Conservation (phyloP, 2,113 vertebrate genomes). For the Antechinus stuartii region DNA sequence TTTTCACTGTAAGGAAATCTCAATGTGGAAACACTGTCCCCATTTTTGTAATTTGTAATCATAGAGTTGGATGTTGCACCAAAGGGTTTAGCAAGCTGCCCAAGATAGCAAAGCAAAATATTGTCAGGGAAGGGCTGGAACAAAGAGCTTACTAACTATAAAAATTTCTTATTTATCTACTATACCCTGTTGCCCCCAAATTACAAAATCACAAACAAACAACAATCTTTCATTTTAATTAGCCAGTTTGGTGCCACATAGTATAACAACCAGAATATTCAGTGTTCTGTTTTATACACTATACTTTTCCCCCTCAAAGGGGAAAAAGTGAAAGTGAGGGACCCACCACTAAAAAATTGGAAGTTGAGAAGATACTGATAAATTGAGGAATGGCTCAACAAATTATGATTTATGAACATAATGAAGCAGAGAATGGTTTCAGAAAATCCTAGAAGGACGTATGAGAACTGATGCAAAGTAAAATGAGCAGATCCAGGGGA, state of each 20-base stretch:
- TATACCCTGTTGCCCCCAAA: background rate
- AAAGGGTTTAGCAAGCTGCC: background rate
- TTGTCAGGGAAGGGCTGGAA: background rate
- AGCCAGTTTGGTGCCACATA: background rate
- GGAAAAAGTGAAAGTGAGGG: background rate
- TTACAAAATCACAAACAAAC: background rate
- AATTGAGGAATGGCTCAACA: background rate
- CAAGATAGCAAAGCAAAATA: background rate
- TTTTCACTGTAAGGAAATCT: background rate
- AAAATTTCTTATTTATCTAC: background rate
- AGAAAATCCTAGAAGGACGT: background rate
- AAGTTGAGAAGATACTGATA: background rate
- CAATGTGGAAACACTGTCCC: background rate
- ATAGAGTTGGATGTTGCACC: background rate
- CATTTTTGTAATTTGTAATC: background rate
- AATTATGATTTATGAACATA: background rate
- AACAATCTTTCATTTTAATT: background rate
- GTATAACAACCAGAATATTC: background rate
- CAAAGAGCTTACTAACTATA: background rate
- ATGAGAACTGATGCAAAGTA: background rate
- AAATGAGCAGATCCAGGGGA: background rate
- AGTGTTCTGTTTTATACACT: background rate
- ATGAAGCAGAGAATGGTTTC: background rate
- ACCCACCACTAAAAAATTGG: background rate
- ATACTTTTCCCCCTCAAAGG: background rate